Base-by-base conservation (phyloP, 1,140 invertebrate genomes). In the Saccostrea glomerata region DNA sequence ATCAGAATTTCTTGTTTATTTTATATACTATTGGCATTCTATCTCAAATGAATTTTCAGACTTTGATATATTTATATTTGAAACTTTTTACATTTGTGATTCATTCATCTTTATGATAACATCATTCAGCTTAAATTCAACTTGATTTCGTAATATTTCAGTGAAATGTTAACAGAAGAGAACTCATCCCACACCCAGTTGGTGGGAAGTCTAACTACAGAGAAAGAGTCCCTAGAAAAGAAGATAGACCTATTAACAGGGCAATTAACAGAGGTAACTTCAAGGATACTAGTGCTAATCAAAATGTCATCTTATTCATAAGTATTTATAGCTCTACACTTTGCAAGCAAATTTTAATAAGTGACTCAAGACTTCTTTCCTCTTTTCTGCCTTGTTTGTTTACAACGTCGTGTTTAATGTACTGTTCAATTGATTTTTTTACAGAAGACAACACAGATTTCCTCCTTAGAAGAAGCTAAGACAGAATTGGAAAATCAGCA, bases 401-500 rank as follows among this genome's bases (percentile, higher is more conserved):
- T 20, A 63, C 17, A n/a, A 17, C 3, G 17, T 63, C 17, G 2
- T 63, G 15, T 63, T 63, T n/a, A 63, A 0, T 20, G 58, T 20
- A 60, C 9, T 0, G n/a, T 17, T 63, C 17, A 6, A 20, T 6
- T 20, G 0, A 63, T 77, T 30, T 77, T 36, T 25, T 25, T 13
- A 30, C 70, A 77, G 70, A 92, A 92, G 90, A 86, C 87, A 23
- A 86, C 55, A 36, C 86, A 87, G 17, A 77, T 93, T 13, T 90
- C 91, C 20, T 86, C 85, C n/a, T 17, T 92, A 12, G 92, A 93
- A 86, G 55, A 82, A 25, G 86, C 88, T n/a, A 87, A 91, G 60
- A 88, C 91, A 30, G 92, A 94, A 1, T 82, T 94, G 66, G 93
- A 94, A 86, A 92, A 92, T 86, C 88, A 92, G 36, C 89, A 92